These are phyloP conservation scores for Eupithecia insigniata DNA, from an alignment of 2,888 invertebrate genomes.

Conservation along the genomic window DNA sequence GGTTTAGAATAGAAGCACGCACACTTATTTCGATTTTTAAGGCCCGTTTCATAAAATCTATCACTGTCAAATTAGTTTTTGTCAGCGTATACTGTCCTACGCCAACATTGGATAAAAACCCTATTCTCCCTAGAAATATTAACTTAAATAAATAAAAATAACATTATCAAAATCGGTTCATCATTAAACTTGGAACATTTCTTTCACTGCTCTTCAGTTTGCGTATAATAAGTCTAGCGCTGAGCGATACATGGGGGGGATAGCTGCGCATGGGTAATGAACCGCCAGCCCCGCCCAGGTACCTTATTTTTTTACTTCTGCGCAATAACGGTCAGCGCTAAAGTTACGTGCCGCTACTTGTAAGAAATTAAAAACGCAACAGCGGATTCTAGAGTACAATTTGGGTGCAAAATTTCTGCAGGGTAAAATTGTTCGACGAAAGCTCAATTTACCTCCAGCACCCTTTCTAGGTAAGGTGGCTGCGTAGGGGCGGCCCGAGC, in stretches of 20 bases:
- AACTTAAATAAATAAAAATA: background rate
- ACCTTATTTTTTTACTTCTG: no score
- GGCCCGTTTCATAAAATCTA: background rate
- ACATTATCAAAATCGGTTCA: background rate
- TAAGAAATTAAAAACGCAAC: background rate
- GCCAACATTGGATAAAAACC: background rate
- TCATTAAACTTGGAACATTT: background rate
- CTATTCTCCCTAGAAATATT: background rate
- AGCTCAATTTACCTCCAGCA: conserved; percentile 75
- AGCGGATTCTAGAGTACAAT: background rate
- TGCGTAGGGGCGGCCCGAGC: conserved; percentile 88
- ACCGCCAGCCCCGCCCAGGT: no score
- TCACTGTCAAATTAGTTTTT: background rate
- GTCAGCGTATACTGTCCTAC: background rate
- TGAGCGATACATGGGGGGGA: no score
- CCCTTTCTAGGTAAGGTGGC: conserved; percentile 93
- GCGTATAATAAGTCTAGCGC: no score
- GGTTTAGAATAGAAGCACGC: background rate
- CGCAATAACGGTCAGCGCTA: no score
- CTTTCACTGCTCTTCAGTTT: background rate
- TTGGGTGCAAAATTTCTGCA: background rate
- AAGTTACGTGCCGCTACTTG: no score
- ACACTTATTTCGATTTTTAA: background rate
- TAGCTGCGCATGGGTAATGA: no score
- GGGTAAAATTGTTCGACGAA: background rate